phyloP scores from a whole-genome alignment of 1,140 invertebrate genomes.

The Diorhabda elongata region DNA sequence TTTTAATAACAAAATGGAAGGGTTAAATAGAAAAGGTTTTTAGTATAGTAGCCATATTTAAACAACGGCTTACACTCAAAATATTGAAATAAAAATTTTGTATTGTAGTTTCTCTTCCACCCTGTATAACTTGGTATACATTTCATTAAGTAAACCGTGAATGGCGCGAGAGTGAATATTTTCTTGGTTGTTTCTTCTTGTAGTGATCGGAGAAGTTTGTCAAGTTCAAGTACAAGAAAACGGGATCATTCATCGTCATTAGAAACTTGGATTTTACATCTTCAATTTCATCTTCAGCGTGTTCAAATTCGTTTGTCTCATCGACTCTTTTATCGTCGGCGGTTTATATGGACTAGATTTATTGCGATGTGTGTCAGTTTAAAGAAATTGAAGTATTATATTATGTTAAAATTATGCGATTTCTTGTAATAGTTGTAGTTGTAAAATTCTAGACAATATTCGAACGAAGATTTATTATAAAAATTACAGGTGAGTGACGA shows the following conservation, averaged over 20 bases:
- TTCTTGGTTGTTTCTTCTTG: conserved; percentile 15
- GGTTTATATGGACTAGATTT: neutral
- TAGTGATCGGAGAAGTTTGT: conserved; percentile 14
- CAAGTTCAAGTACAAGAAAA: conserved; percentile 21
- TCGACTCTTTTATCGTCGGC: too few relatives aligned
- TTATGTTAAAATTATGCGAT: conserved; percentile 28
- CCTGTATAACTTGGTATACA: conserved; percentile 7
- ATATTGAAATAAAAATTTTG: too few relatives aligned
- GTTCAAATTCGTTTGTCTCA: neutral
- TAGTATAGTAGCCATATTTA: too few relatives aligned
- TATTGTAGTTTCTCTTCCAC: conserved; percentile 2
- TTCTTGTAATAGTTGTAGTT: neutral
- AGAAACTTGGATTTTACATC: neutral
- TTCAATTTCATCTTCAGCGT: conserved; percentile 16
- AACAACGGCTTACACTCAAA: too few relatives aligned
- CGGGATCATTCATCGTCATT: neutral
- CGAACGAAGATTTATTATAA: too few relatives aligned
- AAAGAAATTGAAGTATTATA: conserved; percentile 29
- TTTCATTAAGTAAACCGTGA: conserved; percentile 16
- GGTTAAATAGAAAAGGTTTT: too few relatives aligned
- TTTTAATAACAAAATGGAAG: too few relatives aligned
- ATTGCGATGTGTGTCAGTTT: conserved; percentile 20
- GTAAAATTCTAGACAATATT: neutral
- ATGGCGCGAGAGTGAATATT: conserved; percentile 22
- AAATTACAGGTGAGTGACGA: too few relatives aligned